phyloP scores from a whole-genome alignment of 2,888 invertebrate genomes.

The Cryptocephalus moraei region DNA sequence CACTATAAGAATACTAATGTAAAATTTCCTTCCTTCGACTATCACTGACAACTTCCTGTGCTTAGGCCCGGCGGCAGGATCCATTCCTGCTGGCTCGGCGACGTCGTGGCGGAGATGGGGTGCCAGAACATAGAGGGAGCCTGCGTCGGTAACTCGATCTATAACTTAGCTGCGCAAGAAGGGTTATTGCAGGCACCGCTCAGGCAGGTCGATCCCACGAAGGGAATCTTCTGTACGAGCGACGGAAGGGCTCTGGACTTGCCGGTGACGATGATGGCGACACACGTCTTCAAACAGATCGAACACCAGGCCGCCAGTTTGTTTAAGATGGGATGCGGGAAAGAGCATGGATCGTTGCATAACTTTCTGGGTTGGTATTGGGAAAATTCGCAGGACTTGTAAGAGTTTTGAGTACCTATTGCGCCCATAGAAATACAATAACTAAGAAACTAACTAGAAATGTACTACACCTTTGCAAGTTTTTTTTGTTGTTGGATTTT shows the following conservation, averaged over 20 bases:
- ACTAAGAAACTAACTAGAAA: no score
- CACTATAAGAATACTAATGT: no score
- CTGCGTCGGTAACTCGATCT: constrained; percentile 60
- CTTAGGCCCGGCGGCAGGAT: constrained; percentile 66
- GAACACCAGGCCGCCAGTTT: constrained; percentile 55
- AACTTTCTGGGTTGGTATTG: constrained; percentile 46
- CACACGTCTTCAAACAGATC: constrained; percentile 56
- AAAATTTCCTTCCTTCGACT: no score
- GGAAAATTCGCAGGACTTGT: neutral
- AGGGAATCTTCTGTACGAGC: constrained; percentile 55
- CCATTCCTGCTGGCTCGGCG: constrained; percentile 68
- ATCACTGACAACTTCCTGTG: neutral
- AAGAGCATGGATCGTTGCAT: constrained; percentile 51
- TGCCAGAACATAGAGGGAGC: constrained; percentile 65
- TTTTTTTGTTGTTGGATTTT: no score
- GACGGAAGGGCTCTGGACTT: constrained; percentile 58
- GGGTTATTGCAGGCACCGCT: constrained; percentile 52
- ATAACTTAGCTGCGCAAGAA: constrained; percentile 58
- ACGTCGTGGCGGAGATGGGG: constrained; percentile 67
- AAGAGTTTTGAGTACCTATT: neutral
- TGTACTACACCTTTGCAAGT: no score
- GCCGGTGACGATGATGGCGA: constrained; percentile 52
- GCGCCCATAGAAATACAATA: no score
- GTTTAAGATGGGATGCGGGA: constrained; percentile 50
- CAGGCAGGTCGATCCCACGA: constrained; percentile 43